Base-by-base conservation (phyloP, 2,888 invertebrate genomes). In the Lasioglossum marginatum region DNA sequence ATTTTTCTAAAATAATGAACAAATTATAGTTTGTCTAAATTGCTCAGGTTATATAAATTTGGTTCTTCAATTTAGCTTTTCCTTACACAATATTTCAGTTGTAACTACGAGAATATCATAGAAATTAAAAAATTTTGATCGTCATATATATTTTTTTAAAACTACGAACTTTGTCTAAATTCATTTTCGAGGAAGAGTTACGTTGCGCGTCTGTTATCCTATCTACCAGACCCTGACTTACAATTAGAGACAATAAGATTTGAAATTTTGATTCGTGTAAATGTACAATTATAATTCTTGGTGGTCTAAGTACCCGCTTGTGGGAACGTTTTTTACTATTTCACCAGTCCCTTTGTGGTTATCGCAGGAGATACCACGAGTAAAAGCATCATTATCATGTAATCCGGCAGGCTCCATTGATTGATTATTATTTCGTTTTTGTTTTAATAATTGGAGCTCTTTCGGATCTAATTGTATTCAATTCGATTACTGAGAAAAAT, bases 401-500 rank as follows among this genome's bases (percentile, higher is more conserved):
- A 14, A 34, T 68, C 37, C 27, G 8, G 4, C 45, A 4, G 23
- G 4, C 14, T 37, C 14, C 10, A n/a, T 16, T 31, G 68, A 48
- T 48, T 31, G 31, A 40, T 40, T 40, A 66, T 79, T 52, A 63
- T 52, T 66, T 66, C 68, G 66, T 19, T 14, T 63, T 63, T 6
- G 31, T 43, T 19, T 16, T 31, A 23, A 23, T 12, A 37, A 68
- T 66, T 27, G 52, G 52, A 78, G 19, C 70, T 40, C 31, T 40
- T 71, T 23, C 78, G 31, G 31, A 45, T 48, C 34, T 27, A 16
- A 34, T 52, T 68, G 45, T 60, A 27, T 34, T 74, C 31, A 40
- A 57, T 83, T 27, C 60, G 37, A 40, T 75, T 45, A 23, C 19
- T 23, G 48, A 16, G 48, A 34, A 72, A 23, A 75, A 4, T 27